phyloP scores from a whole-genome alignment of 2,888 invertebrate species.

The Conomelus anceps region DNA sequence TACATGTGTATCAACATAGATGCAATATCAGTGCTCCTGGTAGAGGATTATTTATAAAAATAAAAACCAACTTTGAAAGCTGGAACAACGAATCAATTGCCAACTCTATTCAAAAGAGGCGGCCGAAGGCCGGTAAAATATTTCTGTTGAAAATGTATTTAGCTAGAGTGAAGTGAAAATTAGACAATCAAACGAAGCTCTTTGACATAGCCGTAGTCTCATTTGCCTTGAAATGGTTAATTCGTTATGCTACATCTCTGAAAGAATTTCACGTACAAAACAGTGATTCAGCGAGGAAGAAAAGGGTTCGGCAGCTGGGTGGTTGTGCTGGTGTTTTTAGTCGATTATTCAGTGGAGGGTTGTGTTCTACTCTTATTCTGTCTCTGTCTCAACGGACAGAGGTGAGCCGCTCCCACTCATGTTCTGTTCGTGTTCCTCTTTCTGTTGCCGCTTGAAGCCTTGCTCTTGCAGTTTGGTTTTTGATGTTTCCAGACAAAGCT shows the following conservation, averaged over 20 bases:
- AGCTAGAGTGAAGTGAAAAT: not conserved
- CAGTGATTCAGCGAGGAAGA: not conserved
- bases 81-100: not conserved
- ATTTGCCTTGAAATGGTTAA: not conserved
- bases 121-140: not conserved
- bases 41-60: too few species aligned
- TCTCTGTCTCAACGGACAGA: not conserved
- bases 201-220: not conserved
- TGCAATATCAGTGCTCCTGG: too few species aligned
- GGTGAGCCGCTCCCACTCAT: too few species aligned
- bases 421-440: too few species aligned
- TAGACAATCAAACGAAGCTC: not conserved
- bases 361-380: not conserved
- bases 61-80: too few species aligned
- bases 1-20: too few species aligned
- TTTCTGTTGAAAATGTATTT: not conserved
- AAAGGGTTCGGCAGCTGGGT: not conserved
- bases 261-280: not conserved
- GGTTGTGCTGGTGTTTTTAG: not conserved
- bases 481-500: not conserved
- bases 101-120: not conserved
- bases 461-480: not conserved
- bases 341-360: not conserved
- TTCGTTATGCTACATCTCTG: not conserved
- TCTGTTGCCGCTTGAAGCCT: not conserved